Evolutionary conservation across 2,113 vertebrate species (phyloP).

Genomic region (Petrocephalus zakoni): DNA sequence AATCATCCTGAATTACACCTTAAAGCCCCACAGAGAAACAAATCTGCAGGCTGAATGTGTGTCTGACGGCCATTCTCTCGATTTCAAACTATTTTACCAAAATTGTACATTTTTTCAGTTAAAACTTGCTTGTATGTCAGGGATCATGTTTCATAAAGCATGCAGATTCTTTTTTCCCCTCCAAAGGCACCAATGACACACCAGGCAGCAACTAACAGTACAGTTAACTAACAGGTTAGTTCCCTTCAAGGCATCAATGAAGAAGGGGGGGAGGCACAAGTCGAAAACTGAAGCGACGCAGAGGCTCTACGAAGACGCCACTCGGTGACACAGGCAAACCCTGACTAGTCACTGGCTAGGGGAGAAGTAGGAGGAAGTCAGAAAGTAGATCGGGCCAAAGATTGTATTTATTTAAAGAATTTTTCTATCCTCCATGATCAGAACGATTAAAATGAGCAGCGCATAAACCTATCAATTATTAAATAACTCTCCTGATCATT

Average conservation of each 20-base stretch:
- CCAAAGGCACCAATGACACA: neutral
- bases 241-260: neutral
- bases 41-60: neutral
- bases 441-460: too few relatives aligned
- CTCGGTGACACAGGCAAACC: too few relatives aligned
- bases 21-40: neutral
- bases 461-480: too few relatives aligned
- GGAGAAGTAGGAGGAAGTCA: too few relatives aligned
- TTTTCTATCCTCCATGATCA: too few relatives aligned
- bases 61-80: neutral
- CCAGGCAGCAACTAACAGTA: neutral
- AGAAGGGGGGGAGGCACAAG: neutral
- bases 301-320: too few relatives aligned
- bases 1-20: neutral
- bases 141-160: neutral
- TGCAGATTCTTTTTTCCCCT: neutral
- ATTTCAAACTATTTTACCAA: neutral
- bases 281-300: too few relatives aligned
- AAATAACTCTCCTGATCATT: too few relatives aligned
- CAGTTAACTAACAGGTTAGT: neutral
- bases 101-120: neutral
- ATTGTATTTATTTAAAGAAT: too few relatives aligned
- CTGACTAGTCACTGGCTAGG: too few relatives aligned
- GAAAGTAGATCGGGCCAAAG: too few relatives aligned
- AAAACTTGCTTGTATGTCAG: neutral